phyloP scores from a whole-genome alignment of 2,888 invertebrate genomes.

The Esperia sulphurella region DNA sequence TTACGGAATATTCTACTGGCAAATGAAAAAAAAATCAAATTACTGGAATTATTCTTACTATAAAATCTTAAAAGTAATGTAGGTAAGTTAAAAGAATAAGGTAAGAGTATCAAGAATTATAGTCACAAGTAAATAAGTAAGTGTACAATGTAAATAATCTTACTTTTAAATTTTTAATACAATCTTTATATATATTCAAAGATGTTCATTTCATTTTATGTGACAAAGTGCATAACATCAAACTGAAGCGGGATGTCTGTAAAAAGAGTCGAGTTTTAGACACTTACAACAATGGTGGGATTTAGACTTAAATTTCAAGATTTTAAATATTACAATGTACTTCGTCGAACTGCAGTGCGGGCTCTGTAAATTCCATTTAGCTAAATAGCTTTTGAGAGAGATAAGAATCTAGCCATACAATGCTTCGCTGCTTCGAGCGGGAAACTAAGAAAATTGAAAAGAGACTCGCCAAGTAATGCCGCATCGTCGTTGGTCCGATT shows the following conservation, averaged over 20 bases:
- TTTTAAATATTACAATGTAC: conserved; percentile 78
- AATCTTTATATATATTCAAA: neutral
- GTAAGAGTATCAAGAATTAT: too few species aligned
- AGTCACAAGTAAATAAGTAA: too few species aligned
- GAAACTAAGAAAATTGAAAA: conserved; percentile 79
- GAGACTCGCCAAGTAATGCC: conserved; percentile 72
- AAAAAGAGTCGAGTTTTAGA: conserved; percentile 55
- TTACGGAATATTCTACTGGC: conserved; percentile 37
- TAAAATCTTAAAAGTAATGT: too few species aligned
- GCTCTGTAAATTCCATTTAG: conserved; percentile 79
- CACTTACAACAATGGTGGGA: conserved; percentile 64
- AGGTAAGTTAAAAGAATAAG: too few species aligned
- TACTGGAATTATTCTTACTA: too few species aligned
- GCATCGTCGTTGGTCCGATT: conserved; percentile 70
- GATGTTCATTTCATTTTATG: conserved; percentile 33
- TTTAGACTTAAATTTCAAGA: conserved; percentile 72
- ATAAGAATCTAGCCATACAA: conserved; percentile 78
- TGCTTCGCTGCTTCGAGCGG: conserved; percentile 67
- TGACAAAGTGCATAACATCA: conserved; percentile 58
- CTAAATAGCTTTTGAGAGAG: conserved; percentile 77
- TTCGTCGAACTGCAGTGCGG: conserved; percentile 77
- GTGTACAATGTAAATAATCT: too few species aligned
- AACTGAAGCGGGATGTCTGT: conserved; percentile 31
- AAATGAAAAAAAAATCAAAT: neutral
- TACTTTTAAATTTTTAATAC: too few species aligned